Conservation (phyloP, 2,888 invertebrate genomes). For the Crematogaster levior region DNA sequence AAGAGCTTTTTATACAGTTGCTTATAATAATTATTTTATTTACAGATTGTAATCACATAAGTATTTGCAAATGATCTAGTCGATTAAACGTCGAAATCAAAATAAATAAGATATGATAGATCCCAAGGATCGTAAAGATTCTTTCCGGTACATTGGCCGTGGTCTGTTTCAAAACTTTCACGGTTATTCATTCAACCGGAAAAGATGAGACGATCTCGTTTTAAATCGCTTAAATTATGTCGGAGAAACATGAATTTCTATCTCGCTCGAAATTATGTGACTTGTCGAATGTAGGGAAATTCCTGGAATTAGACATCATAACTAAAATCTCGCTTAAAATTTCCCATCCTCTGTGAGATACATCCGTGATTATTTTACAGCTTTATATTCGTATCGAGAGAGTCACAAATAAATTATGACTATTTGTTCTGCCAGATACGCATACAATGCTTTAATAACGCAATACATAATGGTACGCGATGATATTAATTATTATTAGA, state of each 20-base stretch:
- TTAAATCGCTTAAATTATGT: slow-evolving; percentile 41
- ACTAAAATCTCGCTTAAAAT: slow-evolving; percentile 3
- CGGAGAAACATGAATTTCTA: slow-evolving; percentile 41
- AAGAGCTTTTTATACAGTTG: neutral
- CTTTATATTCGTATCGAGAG: neutral
- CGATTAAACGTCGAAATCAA: slow-evolving; percentile 18
- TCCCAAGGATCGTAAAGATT: slow-evolving; percentile 38
- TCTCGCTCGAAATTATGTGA: slow-evolving; percentile 26
- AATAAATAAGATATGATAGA: slow-evolving; percentile 34
- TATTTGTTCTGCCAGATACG: neutral
- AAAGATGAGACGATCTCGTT: slow-evolving; percentile 50
- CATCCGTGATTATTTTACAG: neutral
- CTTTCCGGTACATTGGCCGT: slow-evolving; percentile 59
- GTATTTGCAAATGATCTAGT: slow-evolving; percentile 30
- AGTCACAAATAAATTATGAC: neutral
- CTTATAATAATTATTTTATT: slow-evolving; percentile 35
- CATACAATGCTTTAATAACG: slow-evolving; percentile 19
- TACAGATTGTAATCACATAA: slow-evolving; percentile 29
- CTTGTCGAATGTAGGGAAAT: slow-evolving; percentile 5
- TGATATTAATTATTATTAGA: no score
- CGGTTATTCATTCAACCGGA: slow-evolving; percentile 61
- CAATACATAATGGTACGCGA: neutral
- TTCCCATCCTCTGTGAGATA: neutral
- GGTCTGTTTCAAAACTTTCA: slow-evolving; percentile 65
- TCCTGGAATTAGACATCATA: neutral